Percentiles rank a stretch among this genome's conserved stretches.
Evolutionary conservation across 2,113 vertebrate species (phyloP).

Genomic region (Tragulus kanchil): DNA sequence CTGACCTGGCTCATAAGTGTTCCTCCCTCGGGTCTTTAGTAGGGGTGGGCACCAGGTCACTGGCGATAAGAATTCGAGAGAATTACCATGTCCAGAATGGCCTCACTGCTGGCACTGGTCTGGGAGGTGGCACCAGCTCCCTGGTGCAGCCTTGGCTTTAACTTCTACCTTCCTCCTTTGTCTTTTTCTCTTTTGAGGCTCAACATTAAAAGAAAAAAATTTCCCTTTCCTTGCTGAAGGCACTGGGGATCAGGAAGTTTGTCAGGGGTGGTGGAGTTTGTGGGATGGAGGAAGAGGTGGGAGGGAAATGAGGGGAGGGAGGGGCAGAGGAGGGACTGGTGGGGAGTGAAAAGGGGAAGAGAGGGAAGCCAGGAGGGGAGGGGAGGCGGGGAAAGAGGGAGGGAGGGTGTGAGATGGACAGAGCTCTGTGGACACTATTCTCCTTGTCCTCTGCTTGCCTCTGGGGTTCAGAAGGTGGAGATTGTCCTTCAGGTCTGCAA

Average conservation of each 20-base stretch:
- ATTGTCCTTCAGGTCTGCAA: not conserved
- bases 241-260: not conserved
- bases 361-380: not conserved
- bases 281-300: not conserved
- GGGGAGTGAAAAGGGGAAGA: not conserved
- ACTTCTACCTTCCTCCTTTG: not conserved
- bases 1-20: not conserved
- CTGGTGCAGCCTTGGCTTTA: not conserved
- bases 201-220: not conserved
- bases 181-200: not conserved
- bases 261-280: not conserved
- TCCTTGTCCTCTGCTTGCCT: not conserved
- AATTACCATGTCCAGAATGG: not conserved
- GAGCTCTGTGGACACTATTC: not conserved
- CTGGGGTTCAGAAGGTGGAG: not conserved
- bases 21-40: not conserved
- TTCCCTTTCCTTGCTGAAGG: not conserved
- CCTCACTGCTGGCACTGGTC: not conserved
- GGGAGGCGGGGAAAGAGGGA: too few relatives aligned
- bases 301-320: too few relatives aligned
- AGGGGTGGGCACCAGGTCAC: not conserved
- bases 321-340: too few relatives aligned
- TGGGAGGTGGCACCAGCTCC: not conserved
- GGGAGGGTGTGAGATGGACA: not conserved
- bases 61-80: conserved; percentile 25